Conservation (phyloP, 92 coral and sea anemone genomes). For the Parazoanthus swiftii region DNA sequence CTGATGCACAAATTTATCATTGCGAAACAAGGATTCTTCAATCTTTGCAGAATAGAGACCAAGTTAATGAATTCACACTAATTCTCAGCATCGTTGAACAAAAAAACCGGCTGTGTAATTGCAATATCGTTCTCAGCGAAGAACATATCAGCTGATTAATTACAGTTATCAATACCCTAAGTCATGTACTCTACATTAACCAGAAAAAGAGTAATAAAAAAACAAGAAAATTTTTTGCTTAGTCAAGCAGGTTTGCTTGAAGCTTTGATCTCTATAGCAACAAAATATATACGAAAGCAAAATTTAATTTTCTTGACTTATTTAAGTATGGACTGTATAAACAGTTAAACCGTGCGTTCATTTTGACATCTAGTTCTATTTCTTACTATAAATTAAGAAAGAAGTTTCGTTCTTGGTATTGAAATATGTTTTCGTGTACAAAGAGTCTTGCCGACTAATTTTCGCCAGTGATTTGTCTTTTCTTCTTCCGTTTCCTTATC, state of each 20-base stretch:
- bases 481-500: neutral
- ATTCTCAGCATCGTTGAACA: no score
- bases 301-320: neutral
- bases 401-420: neutral
- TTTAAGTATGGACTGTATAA: neutral
- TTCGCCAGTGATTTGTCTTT: neutral
- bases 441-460: neutral
- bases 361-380: neutral
- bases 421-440: neutral
- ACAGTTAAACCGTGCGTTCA: neutral
- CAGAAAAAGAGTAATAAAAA: neutral
- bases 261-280: constrained; percentile 12
- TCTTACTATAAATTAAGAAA: neutral
- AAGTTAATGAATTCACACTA: no score
- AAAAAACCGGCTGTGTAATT: no score
- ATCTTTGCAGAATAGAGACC: no score
- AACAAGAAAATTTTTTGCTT: neutral
- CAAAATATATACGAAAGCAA: neutral
- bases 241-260: neutral
- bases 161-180: no score
- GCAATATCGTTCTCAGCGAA: no score
- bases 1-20: no score
- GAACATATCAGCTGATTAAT: no score
- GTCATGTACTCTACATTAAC: no score
- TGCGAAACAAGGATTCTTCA: no score